Evolutionary conservation across 2,797 vertebrate genomes (phyloP), one percentile per base, ranked within the genome.

Genomic region (Fringilla coelebs): DNA sequence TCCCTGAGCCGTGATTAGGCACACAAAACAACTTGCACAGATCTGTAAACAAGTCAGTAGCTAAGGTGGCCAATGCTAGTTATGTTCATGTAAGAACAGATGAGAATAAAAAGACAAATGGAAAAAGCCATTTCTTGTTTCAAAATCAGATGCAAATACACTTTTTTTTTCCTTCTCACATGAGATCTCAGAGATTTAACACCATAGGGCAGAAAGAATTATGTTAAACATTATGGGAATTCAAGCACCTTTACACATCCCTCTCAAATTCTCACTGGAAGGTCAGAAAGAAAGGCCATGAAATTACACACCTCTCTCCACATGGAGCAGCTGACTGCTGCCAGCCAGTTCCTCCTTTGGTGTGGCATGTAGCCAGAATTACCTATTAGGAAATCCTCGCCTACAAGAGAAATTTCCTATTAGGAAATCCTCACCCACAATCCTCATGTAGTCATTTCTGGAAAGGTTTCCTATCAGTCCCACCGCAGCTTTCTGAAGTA

Each of bases 401-500:
- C n/a, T 75, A 74, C 36, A 67, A 61, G 40, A 72, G 7, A 68
- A 26, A 60, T 60, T 60, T 60, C 36, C 51, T 20, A 8, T 48
- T 45, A 71, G 65, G 28, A 94, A 91, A 88, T 58, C 58, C 70
- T 49, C 31, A 55, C 21, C 32, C 0, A 62, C 24, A 85, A 88
- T 58, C 58, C 68, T 49, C 28, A 58, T 18, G 29, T 0, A 63
- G 36, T 2, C 17, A 67, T 80, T 67, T 65, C 78, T 80, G 13
- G 21, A 67, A 88, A 7, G 0, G 3, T 20, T 87, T 66, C 38
- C 28, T n/a, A 60, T 31, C 4, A 0, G 16, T 58, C 34, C 65
- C 40, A 65, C 7, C 0, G 0, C 1, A 85, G 49, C 17, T 51
- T 83, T 80, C 51, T 36, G 41, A 72, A 77, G 17, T 9, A 41